Evolutionary conservation across 2,113 vertebrate species (phyloP).

Genomic region (Merops nubicus): DNA sequence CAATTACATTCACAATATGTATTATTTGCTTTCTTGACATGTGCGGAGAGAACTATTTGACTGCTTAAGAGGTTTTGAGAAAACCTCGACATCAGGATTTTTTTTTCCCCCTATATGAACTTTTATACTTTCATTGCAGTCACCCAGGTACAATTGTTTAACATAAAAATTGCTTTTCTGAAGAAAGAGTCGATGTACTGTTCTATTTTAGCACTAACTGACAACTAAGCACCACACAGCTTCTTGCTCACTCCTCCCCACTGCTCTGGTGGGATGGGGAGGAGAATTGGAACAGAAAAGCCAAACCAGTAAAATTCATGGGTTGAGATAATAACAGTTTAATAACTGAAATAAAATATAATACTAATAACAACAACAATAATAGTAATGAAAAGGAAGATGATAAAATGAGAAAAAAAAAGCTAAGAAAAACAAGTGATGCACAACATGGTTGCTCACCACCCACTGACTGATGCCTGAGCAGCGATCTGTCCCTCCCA

Average conservation of each 20-base stretch:
- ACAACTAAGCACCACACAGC: background rate
- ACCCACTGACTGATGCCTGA: background rate
- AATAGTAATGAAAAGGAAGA: background rate
- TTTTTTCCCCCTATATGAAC: background rate
- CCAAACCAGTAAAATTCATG: background rate
- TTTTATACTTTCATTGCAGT: background rate
- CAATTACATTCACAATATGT: background rate
- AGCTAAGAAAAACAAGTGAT: background rate
- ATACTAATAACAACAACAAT: background rate
- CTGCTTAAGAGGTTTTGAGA: background rate
- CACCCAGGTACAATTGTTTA: background rate
- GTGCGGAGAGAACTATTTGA: background rate
- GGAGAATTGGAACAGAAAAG: background rate
- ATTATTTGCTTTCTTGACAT: background rate
- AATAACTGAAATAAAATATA: background rate
- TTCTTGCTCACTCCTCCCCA: background rate
- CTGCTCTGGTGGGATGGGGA: background rate
- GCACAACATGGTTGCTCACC: background rate
- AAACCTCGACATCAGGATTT: background rate
- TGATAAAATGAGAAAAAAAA: background rate
- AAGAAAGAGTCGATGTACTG: background rate
- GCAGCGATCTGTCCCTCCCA: background rate
- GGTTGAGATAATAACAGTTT: background rate
- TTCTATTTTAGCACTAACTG: background rate
- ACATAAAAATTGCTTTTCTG: slow-evolving; percentile 3